Conservation (phyloP, 2,888 invertebrate species). For the Gonocerus acuteangulatus region DNA sequence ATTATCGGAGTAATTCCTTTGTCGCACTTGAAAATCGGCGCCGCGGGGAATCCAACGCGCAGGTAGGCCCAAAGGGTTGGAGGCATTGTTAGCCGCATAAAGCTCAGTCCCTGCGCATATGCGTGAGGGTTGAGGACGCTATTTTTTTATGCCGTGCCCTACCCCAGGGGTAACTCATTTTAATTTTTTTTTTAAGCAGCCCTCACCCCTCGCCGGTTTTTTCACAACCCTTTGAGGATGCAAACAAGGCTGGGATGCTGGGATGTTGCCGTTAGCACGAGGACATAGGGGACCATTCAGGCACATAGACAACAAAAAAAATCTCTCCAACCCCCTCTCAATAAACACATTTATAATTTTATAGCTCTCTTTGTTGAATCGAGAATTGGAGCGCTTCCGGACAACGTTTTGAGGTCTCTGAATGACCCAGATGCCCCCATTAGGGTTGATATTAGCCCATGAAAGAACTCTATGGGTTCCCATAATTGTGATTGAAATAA, state of each 20-base stretch:
- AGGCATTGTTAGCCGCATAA: constrained; percentile 3
- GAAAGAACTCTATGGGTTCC: too few species aligned
- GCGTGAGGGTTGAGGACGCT: constrained; percentile 5
- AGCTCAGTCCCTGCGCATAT: constrained; percentile 6
- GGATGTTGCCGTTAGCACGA: constrained; percentile 10
- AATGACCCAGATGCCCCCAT: too few species aligned
- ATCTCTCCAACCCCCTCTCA: background rate
- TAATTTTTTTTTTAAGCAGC: constrained; percentile 17
- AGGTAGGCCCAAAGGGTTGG: background rate
- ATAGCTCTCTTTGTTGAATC: constrained; percentile 18
- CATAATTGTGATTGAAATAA: too few species aligned
- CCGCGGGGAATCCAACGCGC: too few species aligned
- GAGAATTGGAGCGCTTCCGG: constrained; percentile 21
- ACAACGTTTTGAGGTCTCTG: background rate
- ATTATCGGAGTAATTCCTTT: constrained; percentile 22
- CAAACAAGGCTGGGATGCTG: constrained; percentile 14
- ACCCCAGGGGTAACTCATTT: constrained; percentile 21
- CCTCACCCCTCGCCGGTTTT: constrained; percentile 20
- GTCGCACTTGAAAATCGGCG: background rate
- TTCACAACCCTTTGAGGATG: constrained; percentile 25
- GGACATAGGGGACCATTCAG: constrained; percentile 17
- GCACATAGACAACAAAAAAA: background rate
- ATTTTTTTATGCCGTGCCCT: constrained; percentile 8
- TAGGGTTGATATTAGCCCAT: too few species aligned
- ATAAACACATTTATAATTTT: constrained; percentile 25